Evolutionary conservation across 2,888 invertebrate species (phyloP).

Genomic region (Uropetala carovei): DNA sequence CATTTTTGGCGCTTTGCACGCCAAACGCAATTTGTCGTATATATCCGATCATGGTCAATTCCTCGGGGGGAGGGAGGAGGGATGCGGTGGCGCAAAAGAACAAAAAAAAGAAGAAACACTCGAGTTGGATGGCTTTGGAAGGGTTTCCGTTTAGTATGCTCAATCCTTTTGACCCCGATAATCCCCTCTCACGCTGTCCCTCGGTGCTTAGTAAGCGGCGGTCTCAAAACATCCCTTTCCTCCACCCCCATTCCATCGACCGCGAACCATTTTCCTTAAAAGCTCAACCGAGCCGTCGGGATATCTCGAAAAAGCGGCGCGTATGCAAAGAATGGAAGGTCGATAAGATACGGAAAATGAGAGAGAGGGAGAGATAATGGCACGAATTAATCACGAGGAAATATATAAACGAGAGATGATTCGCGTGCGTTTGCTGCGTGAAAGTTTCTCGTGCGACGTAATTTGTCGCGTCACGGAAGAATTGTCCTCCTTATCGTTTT

Average conservation of each 20-base stretch:
- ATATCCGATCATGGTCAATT: background rate
- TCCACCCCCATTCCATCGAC: background rate
- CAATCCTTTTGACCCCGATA: constrained; percentile 14
- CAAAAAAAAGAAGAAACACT: background rate
- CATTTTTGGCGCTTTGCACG: background rate
- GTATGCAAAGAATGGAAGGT: background rate
- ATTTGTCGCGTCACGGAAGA: too few species aligned
- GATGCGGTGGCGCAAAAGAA: background rate
- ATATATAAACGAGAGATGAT: too few species aligned
- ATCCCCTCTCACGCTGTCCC: constrained; percentile 5
- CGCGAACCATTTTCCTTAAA: background rate
- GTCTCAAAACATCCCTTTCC: background rate
- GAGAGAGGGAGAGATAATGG: background rate
- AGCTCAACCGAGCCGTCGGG: background rate
- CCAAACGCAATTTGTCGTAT: background rate
- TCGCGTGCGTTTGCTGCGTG: too few species aligned
- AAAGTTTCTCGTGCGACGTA: too few species aligned
- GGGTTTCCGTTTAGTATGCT: constrained; percentile 21
- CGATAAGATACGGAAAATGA: background rate
- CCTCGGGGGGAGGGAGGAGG: background rate
- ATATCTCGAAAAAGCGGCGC: background rate
- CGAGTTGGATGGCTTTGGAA: background rate
- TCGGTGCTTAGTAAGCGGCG: background rate
- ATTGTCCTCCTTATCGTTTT: too few species aligned
- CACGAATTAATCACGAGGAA: too few species aligned